A percentile compares a stretch with the other conserved stretches of the same genome.
Evolutionary conservation across 2,888 invertebrate genomes (phyloP).

Genomic region (Dendrolimus houi): DNA sequence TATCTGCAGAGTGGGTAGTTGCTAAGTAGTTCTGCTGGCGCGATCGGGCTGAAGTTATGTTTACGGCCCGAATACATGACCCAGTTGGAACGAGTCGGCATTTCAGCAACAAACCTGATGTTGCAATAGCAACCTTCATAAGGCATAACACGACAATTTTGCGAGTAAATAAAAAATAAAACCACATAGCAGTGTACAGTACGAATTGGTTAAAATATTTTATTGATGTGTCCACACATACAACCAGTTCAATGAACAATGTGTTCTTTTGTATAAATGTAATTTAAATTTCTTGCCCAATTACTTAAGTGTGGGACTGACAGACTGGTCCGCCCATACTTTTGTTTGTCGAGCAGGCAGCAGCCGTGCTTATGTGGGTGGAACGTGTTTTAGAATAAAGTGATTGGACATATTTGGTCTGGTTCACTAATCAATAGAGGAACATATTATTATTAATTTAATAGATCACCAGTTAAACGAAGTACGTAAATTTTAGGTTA

Average conservation of each 20-base stretch:
- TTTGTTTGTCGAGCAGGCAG: conserved; percentile 17
- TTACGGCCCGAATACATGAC: conserved; percentile 56
- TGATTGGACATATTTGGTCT: conserved; percentile 37
- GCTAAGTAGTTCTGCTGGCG: conserved; percentile 26
- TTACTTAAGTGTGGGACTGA: conserved; percentile 40
- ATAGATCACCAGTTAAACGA: too few species aligned
- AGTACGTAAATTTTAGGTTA: too few species aligned
- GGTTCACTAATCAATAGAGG: neutral
- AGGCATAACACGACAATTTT: conserved; percentile 22
- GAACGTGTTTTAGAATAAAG: conserved; percentile 26
- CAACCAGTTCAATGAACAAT: neutral
- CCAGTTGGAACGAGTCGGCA: conserved; percentile 54
- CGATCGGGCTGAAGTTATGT: conserved; percentile 45
- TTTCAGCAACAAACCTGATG: conserved; percentile 45
- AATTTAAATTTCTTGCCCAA: conserved; percentile 43
- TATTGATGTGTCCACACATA: too few species aligned
- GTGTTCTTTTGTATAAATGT: neutral
- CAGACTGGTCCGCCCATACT: conserved; percentile 55
- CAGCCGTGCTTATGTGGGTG: conserved; percentile 35
- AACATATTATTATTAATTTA: too few species aligned
- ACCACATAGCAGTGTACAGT: neutral
- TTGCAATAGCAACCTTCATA: conserved; percentile 45
- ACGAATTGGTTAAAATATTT: too few species aligned
- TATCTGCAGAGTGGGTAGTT: conserved; percentile 35
- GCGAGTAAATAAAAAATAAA: neutral